A percentile compares a stretch with the other conserved stretches of the same genome.
These are phyloP conservation scores for Semaprochilodus insignis DNA, from an alignment of 2,797 vertebrate genomes.

Conservation along the genomic window DNA sequence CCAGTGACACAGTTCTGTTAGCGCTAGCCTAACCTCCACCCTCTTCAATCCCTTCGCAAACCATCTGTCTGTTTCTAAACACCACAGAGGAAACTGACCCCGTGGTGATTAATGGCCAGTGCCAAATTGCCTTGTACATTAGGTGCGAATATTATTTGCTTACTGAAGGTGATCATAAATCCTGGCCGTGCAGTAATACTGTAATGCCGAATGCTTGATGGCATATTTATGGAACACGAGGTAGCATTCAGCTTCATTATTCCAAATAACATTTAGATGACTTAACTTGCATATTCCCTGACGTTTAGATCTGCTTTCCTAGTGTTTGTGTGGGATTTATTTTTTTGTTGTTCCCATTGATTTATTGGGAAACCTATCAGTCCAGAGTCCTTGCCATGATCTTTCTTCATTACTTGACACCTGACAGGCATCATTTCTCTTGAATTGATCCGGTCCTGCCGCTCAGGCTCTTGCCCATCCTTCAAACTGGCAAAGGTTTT, in stretches of 20 bases:
- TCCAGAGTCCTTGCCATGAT: not conserved
- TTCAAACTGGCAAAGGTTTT: not conserved
- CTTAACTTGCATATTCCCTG: not conserved
- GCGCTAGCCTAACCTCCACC: not conserved
- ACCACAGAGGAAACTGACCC: not conserved
- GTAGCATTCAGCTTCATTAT: not conserved
- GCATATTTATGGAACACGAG: not conserved
- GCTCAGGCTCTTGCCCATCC: not conserved
- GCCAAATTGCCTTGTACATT: not conserved
- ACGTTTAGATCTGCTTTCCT: not conserved
- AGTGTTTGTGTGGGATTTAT: not conserved
- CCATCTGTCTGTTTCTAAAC: not conserved
- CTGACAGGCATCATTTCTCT: constrained; percentile 10
- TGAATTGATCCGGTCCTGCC: constrained; percentile 28
- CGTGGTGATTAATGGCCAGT: not conserved
- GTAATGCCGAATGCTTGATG: not conserved
- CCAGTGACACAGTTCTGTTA: constrained; percentile 18
- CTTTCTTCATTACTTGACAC: constrained; percentile 15
- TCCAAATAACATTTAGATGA: not conserved
- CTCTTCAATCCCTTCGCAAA: not conserved
- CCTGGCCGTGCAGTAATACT: no score
- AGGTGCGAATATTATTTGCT: not conserved
- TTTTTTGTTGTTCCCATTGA: not conserved
- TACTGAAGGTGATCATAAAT: not conserved
- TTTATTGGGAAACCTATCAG: constrained; percentile 23